A percentile compares a stretch with the other conserved stretches of the same genome.
These are phyloP conservation scores for Frankliniella fusca DNA, from an alignment of 2,888 invertebrate species.

Conservation along the genomic window DNA sequence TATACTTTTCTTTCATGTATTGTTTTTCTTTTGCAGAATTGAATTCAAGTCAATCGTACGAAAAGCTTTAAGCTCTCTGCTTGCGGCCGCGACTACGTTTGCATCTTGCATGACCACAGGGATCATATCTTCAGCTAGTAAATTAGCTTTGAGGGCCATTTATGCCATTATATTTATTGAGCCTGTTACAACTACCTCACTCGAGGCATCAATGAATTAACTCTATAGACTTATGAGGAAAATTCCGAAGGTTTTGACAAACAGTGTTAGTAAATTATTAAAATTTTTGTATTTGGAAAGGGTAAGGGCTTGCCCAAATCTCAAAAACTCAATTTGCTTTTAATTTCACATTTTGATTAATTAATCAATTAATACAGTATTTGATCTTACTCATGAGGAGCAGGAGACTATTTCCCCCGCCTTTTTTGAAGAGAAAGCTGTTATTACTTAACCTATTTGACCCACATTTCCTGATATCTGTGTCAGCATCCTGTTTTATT, in stretches of 20 bases:
- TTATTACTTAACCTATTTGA: no score
- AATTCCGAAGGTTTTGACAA: no score
- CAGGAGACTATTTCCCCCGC: not conserved
- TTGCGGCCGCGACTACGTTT: slow-evolving; percentile 46
- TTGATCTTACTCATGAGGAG: no score
- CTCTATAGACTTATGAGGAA: no score
- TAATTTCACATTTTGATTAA: not conserved
- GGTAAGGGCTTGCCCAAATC: no score
- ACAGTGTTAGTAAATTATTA: not conserved
- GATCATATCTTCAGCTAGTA: slow-evolving; percentile 31
- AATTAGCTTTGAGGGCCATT: slow-evolving; percentile 23
- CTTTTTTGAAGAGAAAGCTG: slow-evolving; percentile 32
- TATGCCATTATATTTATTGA: not conserved
- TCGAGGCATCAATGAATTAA: not conserved
- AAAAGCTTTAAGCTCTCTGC: slow-evolving; percentile 73
- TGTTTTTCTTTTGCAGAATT: slow-evolving; percentile 74
- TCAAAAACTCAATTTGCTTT: slow-evolving; percentile 37
- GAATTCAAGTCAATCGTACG: slow-evolving; percentile 85
- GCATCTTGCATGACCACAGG: slow-evolving; percentile 31
- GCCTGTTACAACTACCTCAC: not conserved
- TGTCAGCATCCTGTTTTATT: not conserved
- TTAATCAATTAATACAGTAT: no score
- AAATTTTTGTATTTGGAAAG: not conserved
- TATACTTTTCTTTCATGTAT: slow-evolving; percentile 37
- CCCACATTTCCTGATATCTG: not conserved